These are phyloP conservation scores for Amphipoea oculea DNA, from an alignment of 2,888 invertebrate species.

Conservation along the genomic window DNA sequence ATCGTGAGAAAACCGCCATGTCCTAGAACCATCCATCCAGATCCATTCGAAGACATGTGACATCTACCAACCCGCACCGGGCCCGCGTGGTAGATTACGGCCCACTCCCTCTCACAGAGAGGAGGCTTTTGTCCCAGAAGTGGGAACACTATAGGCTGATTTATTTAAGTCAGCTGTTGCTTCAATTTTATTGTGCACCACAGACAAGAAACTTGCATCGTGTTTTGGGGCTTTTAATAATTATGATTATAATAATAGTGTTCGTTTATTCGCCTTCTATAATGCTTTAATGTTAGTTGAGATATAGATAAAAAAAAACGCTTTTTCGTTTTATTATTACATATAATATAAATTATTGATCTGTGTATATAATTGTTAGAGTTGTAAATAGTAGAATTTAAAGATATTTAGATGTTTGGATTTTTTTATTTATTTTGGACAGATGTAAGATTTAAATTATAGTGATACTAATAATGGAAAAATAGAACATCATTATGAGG, in stretches of 20 bases:
- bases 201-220: neutral
- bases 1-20: neutral
- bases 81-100: neutral
- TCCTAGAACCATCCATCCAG: neutral
- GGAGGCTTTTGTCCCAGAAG: too few relatives aligned
- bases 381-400: slow-evolving; percentile 86
- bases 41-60: neutral
- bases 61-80: neutral
- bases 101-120: neutral
- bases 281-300: slow-evolving; percentile 88
- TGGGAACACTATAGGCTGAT: neutral
- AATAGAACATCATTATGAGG: slow-evolving; percentile 68
- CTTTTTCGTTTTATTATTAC: slow-evolving; percentile 76
- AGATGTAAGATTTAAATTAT: slow-evolving; percentile 73
- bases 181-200: neutral
- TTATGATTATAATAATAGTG: slow-evolving; percentile 76
- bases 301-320: slow-evolving; percentile 77
- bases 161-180: neutral
- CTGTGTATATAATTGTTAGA: slow-evolving; percentile 89
- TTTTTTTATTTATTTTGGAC: slow-evolving; percentile 75
- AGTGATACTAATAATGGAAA: slow-evolving; percentile 68
- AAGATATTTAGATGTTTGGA: slow-evolving; percentile 79
- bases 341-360: slow-evolving; percentile 82
- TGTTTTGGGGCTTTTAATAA: slow-evolving; percentile 50
- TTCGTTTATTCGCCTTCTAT: slow-evolving; percentile 88